phyloP scores from a whole-genome alignment of 2,113 vertebrate genomes.

The Struthio camelus region DNA sequence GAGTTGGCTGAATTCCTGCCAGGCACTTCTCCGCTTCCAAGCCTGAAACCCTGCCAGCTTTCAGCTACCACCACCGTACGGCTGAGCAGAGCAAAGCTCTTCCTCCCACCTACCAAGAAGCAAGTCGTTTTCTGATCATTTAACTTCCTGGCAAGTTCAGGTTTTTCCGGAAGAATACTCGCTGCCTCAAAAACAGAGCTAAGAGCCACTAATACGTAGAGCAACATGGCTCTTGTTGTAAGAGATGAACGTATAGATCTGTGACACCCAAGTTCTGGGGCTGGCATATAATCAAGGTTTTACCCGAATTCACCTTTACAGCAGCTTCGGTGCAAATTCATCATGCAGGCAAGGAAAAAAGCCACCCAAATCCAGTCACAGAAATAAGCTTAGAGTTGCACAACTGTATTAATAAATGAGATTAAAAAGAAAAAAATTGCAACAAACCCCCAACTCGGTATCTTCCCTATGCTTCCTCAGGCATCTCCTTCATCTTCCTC shows the following conservation, averaged over 20 bases:
- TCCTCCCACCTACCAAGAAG: neutral
- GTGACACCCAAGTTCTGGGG: neutral
- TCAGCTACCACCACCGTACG: neutral
- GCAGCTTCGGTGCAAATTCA: neutral
- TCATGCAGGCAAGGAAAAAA: neutral
- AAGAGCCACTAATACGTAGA: neutral
- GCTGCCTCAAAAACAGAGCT: fast-evolving
- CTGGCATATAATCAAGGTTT: neutral
- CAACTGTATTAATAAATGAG: neutral
- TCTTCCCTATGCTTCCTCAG: neutral
- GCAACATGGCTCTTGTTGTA: neutral
- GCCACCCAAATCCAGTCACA: neutral
- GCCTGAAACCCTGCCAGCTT: neutral
- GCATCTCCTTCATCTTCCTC: neutral
- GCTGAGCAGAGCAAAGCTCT: neutral
- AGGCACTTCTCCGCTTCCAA: too few relatives aligned
- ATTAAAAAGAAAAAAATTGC: neutral
- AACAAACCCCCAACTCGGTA: too few relatives aligned
- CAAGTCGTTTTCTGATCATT: neutral
- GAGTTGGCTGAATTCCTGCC: neutral
- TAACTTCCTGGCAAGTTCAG: neutral
- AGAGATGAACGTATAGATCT: neutral
- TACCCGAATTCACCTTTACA: neutral
- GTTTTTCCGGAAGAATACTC: neutral
- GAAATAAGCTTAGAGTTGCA: neutral